Evolutionary conservation across 2,113 vertebrate species (phyloP).

Genomic region (Orthonyx spaldingii): DNA sequence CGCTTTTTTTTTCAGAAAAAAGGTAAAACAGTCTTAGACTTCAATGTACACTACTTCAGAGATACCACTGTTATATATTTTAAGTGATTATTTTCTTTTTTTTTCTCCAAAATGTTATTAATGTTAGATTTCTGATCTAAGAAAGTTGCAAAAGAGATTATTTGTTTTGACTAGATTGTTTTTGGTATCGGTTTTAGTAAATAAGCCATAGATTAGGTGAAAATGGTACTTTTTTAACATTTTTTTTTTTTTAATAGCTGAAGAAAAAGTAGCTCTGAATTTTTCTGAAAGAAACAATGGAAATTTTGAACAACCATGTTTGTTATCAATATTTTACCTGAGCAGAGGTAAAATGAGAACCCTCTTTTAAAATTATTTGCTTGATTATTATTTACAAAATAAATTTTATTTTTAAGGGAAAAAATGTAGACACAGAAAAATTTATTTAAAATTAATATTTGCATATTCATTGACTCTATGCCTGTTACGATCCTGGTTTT

Average conservation of each 20-base stretch:
- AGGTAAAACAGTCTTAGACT: neutral
- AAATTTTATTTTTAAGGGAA: neutral
- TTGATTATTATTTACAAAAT: neutral
- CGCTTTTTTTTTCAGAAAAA: neutral
- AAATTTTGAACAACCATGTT: neutral
- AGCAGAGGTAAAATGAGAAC: neutral
- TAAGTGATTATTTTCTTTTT: neutral
- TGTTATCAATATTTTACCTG: neutral
- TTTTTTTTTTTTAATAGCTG: neutral
- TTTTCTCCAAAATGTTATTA: fast-evolving
- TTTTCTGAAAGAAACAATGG: neutral
- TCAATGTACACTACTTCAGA: neutral
- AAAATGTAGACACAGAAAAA: fast-evolving
- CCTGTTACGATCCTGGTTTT: neutral
- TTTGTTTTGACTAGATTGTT: neutral
- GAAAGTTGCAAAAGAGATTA: neutral
- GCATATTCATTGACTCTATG: neutral
- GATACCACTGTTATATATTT: neutral
- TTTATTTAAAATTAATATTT: neutral
- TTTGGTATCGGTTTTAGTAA: neutral
- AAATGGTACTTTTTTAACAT: neutral
- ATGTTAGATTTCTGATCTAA: neutral
- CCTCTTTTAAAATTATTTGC: fast-evolving
- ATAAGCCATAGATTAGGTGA: neutral
- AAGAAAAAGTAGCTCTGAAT: neutral